phyloP scores from a whole-genome alignment of 2,113 vertebrate genomes.

The Trogon surrucura region DNA sequence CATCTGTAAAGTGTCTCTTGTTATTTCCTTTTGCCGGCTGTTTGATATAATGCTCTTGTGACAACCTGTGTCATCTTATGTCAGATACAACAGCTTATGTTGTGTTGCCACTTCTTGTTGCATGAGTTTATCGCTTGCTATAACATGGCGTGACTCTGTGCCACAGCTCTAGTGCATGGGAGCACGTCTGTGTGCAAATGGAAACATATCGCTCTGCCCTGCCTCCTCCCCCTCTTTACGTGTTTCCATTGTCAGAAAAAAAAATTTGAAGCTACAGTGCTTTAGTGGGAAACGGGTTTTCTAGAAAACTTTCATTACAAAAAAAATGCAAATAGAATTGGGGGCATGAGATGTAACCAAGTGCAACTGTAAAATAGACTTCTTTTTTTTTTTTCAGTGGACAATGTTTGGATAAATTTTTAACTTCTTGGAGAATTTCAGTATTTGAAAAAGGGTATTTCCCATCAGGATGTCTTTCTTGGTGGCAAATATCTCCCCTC shows the following conservation, averaged over 20 bases:
- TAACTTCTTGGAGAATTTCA: background rate
- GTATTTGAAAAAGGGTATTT: background rate
- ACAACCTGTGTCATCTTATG: background rate
- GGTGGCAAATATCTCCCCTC: background rate
- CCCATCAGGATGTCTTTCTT: background rate
- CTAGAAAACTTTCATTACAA: background rate
- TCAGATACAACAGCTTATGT: background rate
- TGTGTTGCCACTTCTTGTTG: background rate
- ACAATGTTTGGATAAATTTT: background rate
- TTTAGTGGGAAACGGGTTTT: background rate
- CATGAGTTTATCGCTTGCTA: rapidly evolving
- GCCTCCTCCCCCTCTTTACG: background rate
- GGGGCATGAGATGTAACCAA: background rate
- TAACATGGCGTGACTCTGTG: rapidly evolving
- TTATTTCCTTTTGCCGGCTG: background rate
- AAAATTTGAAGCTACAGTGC: background rate
- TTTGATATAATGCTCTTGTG: background rate
- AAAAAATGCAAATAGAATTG: background rate
- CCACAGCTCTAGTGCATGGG: rapidly evolving
- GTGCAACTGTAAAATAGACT: background rate
- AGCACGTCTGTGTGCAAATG: background rate
- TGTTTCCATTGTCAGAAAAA: background rate
- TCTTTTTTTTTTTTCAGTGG: background rate
- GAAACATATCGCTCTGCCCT: background rate
- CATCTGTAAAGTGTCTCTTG: slow-evolving; percentile 1